A percentile compares a stretch with the other conserved stretches of the same genome.
Conservation (phyloP, 2,797 vertebrate genomes). For the Sebastes itinus region DNA sequence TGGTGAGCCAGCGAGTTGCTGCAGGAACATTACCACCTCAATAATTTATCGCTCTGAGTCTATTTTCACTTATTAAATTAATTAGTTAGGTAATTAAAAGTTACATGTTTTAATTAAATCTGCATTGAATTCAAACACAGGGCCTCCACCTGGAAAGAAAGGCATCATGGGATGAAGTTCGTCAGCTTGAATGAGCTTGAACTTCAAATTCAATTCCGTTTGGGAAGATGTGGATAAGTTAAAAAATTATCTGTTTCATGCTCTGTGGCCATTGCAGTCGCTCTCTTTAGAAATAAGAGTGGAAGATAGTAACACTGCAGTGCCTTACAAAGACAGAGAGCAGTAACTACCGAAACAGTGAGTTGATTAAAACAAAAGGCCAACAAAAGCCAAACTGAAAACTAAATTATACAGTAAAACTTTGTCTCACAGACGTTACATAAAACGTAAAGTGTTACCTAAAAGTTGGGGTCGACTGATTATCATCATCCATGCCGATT, state of each 20-base stretch:
- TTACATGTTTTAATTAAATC: conserved; percentile 82
- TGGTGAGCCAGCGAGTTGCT: conserved; percentile 48
- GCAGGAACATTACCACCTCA: conserved; percentile 65
- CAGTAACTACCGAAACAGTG: neutral
- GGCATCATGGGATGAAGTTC: conserved; percentile 68
- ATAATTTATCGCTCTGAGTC: conserved; percentile 76
- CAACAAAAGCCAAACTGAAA: neutral
- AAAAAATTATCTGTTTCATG: conserved; percentile 65
- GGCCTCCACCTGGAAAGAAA: conserved; percentile 67
- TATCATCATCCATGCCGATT: neutral
- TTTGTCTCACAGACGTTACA: neutral
- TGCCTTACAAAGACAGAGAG: conserved; percentile 9
- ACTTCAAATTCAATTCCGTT: conserved; percentile 70
- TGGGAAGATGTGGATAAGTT: conserved; percentile 65
- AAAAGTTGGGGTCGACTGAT: neutral
- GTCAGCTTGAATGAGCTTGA: conserved; percentile 68
- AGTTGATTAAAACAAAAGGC: conserved; percentile 5
- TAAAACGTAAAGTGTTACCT: too few relatives aligned
- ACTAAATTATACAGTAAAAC: neutral
- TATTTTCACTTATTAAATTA: conserved; percentile 80
- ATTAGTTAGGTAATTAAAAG: conserved; percentile 84
- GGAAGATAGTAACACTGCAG: conserved; percentile 47
- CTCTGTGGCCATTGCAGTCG: conserved; percentile 52
- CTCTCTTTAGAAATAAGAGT: conserved; percentile 46
- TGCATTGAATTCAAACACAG: conserved; percentile 74